Base-by-base conservation (phyloP, 2,113 vertebrate species). In the Vulpes lagopus region DNA sequence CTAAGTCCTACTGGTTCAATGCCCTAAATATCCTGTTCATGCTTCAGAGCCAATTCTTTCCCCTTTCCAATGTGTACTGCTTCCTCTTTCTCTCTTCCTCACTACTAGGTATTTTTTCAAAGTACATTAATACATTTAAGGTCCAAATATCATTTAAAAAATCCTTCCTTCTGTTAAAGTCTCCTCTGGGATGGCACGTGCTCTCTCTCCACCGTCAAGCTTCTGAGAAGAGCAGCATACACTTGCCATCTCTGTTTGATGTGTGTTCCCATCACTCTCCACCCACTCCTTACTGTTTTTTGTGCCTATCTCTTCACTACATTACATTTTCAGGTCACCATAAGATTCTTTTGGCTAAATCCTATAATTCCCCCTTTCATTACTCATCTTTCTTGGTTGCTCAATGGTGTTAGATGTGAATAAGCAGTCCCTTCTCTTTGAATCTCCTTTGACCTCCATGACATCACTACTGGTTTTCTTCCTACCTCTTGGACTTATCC, bases 311-410 rank as follows among this genome's bases (percentile, higher is more conserved):
- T 10, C 51, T 22, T 60, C 67, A 27, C 17, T 59, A 16, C 22
- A 23, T n/a, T n/a, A 55, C 25, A 9, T 20, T 20, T 38, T 76
- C 20, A 81, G 69, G 27, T 78, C 43, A 53, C 60, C 11, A 0
- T 49, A 14, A 6, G n/a, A 30, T 92, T 69, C 60, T 78, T 69
- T 51, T 62, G 43, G 38, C 55, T 78, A 59, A 69, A 71, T 23
- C 32, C 30, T 43, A 43, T 43, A 51, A 0, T 1, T 3, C 1
- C 16, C 3, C 4, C 8, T 51, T 55, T 3, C 0, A 53, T 17
- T 15, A 10, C 27, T 12, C 7, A 2, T 20, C 9, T 5, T 22
- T 59, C 67, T 30, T 76, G 51, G 2, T 53, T 12, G 53, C 7
- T n/a, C 15, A 16, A 59, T 17, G 38, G 51, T 8, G 16, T 51